Base-by-base conservation (phyloP, 2,113 vertebrate species). In the Isurus oxyrinchus region DNA sequence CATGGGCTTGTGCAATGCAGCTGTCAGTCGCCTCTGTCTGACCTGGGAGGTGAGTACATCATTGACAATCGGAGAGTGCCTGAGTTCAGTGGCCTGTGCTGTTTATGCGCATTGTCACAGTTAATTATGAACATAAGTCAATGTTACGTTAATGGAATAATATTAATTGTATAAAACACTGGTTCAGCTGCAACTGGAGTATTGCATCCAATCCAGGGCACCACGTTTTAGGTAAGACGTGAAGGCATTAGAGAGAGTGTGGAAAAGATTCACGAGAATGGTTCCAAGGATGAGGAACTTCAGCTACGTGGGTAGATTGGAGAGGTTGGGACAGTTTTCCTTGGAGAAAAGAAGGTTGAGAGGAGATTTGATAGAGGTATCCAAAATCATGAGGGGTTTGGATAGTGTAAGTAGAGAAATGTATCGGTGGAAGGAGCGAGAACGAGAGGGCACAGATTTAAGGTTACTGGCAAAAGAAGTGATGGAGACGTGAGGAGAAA, bases 1-100 rank as follows among this genome's bases (percentile, higher is more conserved):
- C 97, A 98, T 99, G 97, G 99, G 99, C 40, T 97, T 99, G 97
- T 99, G 99, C 97, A 99, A 99, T 57, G 99, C 99, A 0, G 99
- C 99, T 0, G 97, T 99, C 97, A 99, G 98, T 97, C 98, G 99
- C 96, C 98, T 99, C 72, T 97, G 99, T 90, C 98, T 99, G 98
- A 99, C 99, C 97, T 99, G 99, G 99, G 99, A 99, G 99, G 99
- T 99, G 81, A 97, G 96, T 72, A 14, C 40, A 10, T 97, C 6
- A 19, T 7, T 2, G 59, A 40, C 59, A n/a, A 59, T 35, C 4
- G 11, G 11, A 59, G 1, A 13, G 0, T 91, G 55, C 57, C 55
- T 49, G 1, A 11, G 35, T 14, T 35, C 10, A n/a, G 14, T 31
- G 13, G 16, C 10, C 81, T 84, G 0, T 6, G 81, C 81, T 44